A percentile compares a stretch with the other conserved stretches of the same genome.
Conservation (phyloP, 1,140 invertebrate species). For the Belonocnema kinseyi region DNA sequence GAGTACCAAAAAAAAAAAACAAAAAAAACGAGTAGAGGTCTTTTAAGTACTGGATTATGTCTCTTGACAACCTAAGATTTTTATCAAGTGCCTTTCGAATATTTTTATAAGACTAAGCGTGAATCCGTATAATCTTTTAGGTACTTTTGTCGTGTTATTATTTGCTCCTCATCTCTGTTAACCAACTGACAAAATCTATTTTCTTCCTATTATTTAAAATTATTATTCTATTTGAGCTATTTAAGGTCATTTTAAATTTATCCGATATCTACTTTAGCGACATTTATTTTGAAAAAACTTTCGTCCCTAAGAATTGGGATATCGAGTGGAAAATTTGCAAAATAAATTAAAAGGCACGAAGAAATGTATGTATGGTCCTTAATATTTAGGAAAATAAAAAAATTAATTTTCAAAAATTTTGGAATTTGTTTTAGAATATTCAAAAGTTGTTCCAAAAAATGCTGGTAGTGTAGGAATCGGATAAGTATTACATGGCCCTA, state of each 20-base stretch:
- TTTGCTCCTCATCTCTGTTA: constrained; percentile 7
- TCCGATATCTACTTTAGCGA: too few relatives aligned
- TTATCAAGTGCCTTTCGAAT: constrained; percentile 61
- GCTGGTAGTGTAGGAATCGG: too few relatives aligned
- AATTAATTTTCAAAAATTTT: too few relatives aligned
- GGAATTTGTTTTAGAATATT: too few relatives aligned
- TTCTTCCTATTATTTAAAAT: background rate
- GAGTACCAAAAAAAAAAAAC: background rate
- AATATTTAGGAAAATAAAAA: too few relatives aligned
- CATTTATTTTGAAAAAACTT: too few relatives aligned
- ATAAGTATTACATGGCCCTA: too few relatives aligned
- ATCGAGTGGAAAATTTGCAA: too few relatives aligned
- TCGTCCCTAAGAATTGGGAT: too few relatives aligned
- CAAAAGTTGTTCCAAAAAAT: too few relatives aligned
- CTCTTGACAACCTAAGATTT: constrained; percentile 42
- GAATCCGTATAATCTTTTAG: constrained; percentile 45
- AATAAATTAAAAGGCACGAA: too few relatives aligned
- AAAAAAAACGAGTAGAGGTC: background rate
- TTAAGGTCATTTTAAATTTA: background rate
- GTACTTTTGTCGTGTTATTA: constrained; percentile 42
- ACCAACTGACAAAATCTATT: background rate
- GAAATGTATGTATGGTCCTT: too few relatives aligned
- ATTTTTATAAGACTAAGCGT: constrained; percentile 58
- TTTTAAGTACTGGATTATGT: constrained; percentile 34
- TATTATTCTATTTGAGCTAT: background rate